Evolutionary conservation across 2,113 vertebrate genomes (phyloP).

Genomic region (Fulica atra): DNA sequence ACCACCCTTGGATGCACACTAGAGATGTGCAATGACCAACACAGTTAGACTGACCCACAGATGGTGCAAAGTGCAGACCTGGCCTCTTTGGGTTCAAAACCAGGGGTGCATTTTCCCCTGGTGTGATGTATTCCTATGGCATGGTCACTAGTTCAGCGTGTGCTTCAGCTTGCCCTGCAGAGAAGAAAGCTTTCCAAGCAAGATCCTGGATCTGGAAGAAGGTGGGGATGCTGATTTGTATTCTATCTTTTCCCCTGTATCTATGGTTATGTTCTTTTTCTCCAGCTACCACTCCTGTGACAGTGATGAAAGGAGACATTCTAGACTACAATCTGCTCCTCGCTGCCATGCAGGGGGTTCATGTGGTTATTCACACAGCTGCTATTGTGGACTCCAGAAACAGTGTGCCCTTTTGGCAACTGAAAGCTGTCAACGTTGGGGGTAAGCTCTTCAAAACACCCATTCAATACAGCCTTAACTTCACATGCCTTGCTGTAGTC

Average conservation of each 20-base stretch:
- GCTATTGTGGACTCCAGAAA: neutral
- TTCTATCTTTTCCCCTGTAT: too few species aligned
- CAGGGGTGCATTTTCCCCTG: neutral
- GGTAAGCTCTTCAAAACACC: constrained; percentile 1
- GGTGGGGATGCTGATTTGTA: neutral
- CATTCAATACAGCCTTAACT: neutral
- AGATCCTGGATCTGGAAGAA: neutral
- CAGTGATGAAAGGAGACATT: constrained; percentile 25
- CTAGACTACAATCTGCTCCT: neutral
- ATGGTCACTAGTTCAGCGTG: too few species aligned
- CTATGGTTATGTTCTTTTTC: neutral
- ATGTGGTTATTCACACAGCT: constrained; percentile 39
- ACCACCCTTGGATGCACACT: fast-evolving
- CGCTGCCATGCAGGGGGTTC: neutral
- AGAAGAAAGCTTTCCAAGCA: neutral
- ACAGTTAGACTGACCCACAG: neutral
- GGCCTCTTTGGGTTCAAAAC: neutral
- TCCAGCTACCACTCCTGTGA: constrained; percentile 27
- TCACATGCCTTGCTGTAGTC: neutral
- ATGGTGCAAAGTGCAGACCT: neutral
- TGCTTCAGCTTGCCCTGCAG: neutral
- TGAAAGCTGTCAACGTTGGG: neutral
- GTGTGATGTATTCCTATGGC: neutral
- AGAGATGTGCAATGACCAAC: neutral
- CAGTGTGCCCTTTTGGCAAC: neutral